A percentile compares a stretch with the other conserved stretches of the same genome.
Evolutionary conservation across 1,140 invertebrate species (phyloP).

Genomic region (Drosophila obscura): DNA sequence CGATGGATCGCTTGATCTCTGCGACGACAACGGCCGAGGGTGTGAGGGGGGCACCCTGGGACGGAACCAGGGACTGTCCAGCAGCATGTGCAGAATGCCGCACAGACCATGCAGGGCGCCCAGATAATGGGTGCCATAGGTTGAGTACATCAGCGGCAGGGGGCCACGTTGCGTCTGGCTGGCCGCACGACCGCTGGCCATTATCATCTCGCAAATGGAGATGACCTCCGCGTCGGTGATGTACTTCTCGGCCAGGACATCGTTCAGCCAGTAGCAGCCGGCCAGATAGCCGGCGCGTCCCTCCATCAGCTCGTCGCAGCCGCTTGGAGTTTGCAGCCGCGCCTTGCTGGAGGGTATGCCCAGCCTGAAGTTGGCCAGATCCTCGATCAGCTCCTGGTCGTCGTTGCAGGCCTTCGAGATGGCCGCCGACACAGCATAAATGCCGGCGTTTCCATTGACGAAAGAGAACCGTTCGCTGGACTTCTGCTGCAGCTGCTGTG

Average conservation of each 20-base stretch:
- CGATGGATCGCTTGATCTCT: constrained; percentile 83
- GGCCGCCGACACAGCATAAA: constrained; percentile 86
- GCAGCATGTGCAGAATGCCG: constrained; percentile 86
- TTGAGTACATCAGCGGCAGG: constrained; percentile 92
- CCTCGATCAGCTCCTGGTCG: constrained; percentile 84
- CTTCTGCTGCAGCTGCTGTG: constrained; percentile 63
- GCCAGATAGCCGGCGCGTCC: constrained; percentile 92
- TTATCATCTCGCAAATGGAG: constrained; percentile 88
- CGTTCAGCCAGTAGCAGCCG: constrained; percentile 89
- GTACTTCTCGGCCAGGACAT: constrained; percentile 85
- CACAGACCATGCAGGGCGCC: constrained; percentile 92
- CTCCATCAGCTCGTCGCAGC: constrained; percentile 93
- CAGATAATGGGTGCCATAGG: constrained; percentile 92
- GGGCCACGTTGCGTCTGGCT: constrained; percentile 85
- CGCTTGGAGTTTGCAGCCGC: constrained; percentile 85
- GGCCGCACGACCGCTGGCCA: constrained; percentile 89
- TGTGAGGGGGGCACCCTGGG: constrained; percentile 56
- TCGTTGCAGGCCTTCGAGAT: constrained; percentile 72
- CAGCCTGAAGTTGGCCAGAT: constrained; percentile 83
- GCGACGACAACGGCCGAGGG: constrained; percentile 86
- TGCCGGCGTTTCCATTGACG: constrained; percentile 87
- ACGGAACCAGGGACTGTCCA: constrained; percentile 84
- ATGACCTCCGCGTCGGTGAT: constrained; percentile 85
- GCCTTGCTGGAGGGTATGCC: constrained; percentile 84
- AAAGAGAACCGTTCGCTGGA: constrained; percentile 84